Evolutionary conservation across 2,888 invertebrate genomes (phyloP).

Genomic region (Nasonovia ribisnigri): DNA sequence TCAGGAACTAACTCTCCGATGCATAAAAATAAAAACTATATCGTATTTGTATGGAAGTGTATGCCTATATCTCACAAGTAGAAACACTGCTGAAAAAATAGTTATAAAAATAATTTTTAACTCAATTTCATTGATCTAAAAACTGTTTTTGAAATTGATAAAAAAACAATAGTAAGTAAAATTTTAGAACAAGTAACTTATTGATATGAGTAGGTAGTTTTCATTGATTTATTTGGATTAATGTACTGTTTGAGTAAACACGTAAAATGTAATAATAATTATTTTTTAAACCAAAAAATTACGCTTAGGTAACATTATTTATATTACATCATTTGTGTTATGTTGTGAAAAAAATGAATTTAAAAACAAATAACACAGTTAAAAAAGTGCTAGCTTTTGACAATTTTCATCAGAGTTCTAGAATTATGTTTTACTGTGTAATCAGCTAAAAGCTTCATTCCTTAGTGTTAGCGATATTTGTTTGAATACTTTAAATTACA

Average conservation of each 20-base stretch:
- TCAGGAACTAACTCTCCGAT: background rate
- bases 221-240: background rate
- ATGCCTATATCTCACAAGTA: background rate
- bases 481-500: background rate
- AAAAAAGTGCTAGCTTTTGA: background rate
- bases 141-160: too few species aligned
- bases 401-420: background rate
- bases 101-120: background rate
- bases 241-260: background rate
- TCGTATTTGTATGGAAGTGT: background rate
- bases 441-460: constrained; percentile 47
- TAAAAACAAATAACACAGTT: background rate
- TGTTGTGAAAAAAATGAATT: background rate
- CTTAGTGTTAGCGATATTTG: background rate
- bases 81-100: background rate
- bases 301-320: background rate
- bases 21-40: background rate
- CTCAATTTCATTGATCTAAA: too few species aligned
- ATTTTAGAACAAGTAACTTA: background rate
- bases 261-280: background rate
- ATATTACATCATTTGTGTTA: background rate
- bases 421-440: constrained; percentile 15
- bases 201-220: background rate
- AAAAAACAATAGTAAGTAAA: background rate
- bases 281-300: background rate